Base-by-base conservation (phyloP, 2,797 vertebrate genomes). In the Zenarchopterus dispar region DNA sequence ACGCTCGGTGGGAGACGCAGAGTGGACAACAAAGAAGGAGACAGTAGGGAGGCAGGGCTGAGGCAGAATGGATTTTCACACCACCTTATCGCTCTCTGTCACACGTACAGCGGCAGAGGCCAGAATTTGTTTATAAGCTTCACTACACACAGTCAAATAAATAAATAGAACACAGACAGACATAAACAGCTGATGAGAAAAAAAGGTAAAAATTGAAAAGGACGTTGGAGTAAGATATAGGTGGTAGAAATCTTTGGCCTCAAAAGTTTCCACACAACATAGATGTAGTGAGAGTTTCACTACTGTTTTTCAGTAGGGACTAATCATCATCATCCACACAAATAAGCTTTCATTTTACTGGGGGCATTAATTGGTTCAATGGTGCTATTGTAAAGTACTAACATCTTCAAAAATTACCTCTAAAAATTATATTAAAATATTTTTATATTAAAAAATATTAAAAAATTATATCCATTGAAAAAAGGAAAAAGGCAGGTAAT, bases 41-140 rank as follows among this genome's bases (percentile, higher is more conserved):
- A 53, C 62, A 31, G 65, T 39, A 15, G 36, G 36, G 13, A 39
- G 36, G 36, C 33, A 6, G 36, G 65, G 31, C 33, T 15, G 19
- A 23, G 39, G 59, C 51, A 50, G 41, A 74, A 73, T 61, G 53
- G 56, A 84, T 82, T 79, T 77, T 47, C 66, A 77, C 57, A 57
- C 60, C 3, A 51, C 23, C 77, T 84, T 80, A 84, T 84, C 80
- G 45, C 56, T 56, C 26, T 8, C 39, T 48, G 73, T 72, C 84
- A 81, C 51, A 58, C 61, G 63, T 52, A 45, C 49, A 70, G 56
- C 64, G 63, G 73, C 56, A 59, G 5, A 16, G 56, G 10, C 41
- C 24, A 17, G 5, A 13, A 23, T 70, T 68, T 61, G 50, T 73
- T 56, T 84, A 52, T 67, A 2, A 57, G 50, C 28, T 44, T 52